These are phyloP conservation scores for Yasuhikotakia modesta DNA, from an alignment of 2,797 vertebrate genomes.

Conservation along the genomic window DNA sequence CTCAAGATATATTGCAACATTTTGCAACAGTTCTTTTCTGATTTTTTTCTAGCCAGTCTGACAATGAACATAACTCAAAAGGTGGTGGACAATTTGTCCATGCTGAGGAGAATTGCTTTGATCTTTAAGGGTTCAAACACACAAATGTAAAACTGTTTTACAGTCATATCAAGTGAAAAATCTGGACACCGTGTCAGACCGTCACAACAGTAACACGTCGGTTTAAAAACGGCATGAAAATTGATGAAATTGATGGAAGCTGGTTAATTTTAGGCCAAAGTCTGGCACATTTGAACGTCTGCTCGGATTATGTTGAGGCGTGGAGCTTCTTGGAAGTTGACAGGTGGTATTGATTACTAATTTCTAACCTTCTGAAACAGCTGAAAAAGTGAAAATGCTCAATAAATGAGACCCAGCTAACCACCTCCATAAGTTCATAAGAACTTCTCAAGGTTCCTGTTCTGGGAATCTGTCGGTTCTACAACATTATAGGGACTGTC, in stretches of 20 bases:
- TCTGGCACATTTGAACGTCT: not conserved
- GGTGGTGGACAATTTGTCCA: not conserved
- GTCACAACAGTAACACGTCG: not conserved
- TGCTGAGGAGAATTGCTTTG: not conserved
- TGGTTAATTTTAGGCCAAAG: not conserved
- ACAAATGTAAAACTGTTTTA: not conserved
- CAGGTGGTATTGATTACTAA: conserved; percentile 10
- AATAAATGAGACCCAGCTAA: conserved; percentile 10
- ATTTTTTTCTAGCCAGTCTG: conserved; percentile 21
- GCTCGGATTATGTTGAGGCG: conserved; percentile 11
- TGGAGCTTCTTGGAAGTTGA: not conserved
- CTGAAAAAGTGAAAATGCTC: conserved; percentile 14
- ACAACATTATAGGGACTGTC: conserved; percentile 13
- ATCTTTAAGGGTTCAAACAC: conserved; percentile 29
- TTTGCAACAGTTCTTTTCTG: conserved; percentile 8
- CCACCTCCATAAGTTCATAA: conserved; percentile 9
- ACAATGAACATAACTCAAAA: conserved; percentile 21
- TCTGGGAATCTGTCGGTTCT: conserved; percentile 29
- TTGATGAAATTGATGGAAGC: not conserved
- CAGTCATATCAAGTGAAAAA: not conserved
- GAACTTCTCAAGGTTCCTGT: not conserved
- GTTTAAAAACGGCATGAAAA: not conserved
- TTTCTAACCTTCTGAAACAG: conserved; percentile 7
- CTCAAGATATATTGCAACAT: conserved; percentile 14
- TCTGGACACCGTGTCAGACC: conserved; percentile 15